phyloP scores from a whole-genome alignment of 2,888 invertebrate genomes.

The Pharmacophagus antenor region DNA sequence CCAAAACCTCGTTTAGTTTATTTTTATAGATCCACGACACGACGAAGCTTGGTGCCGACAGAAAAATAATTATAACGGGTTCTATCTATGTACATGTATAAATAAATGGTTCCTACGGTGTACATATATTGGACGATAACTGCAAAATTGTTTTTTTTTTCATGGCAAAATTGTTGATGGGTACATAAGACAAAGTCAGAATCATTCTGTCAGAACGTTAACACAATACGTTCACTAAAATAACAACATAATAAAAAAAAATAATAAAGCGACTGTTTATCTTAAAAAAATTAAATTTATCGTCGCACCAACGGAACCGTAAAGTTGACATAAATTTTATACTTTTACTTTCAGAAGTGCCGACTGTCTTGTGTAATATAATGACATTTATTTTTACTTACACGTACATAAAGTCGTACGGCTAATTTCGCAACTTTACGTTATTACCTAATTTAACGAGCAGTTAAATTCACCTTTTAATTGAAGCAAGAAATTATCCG shows the following conservation, averaged over 20 bases:
- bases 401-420: neutral
- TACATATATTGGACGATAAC: neutral
- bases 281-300: neutral
- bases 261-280: neutral
- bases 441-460: neutral
- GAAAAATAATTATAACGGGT: neutral
- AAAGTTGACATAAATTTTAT: conserved; percentile 7
- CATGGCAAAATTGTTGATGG: no score
- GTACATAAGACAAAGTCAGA: no score
- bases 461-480: neutral
- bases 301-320: conserved; percentile 12
- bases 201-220: neutral
- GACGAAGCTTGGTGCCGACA: neutral
- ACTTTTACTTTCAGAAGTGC: conserved; percentile 25
- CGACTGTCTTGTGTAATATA: conserved; percentile 11
- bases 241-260: neutral
- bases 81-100: neutral
- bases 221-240: neutral
- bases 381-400: conserved; percentile 19
- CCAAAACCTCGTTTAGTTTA: neutral
- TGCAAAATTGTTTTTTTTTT: no score
- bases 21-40: neutral
- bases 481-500: neutral
- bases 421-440: conserved; percentile 8
- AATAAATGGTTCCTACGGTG: neutral